Conservation (phyloP, 2,888 invertebrate genomes). For the Oscheius sp. region DNA sequence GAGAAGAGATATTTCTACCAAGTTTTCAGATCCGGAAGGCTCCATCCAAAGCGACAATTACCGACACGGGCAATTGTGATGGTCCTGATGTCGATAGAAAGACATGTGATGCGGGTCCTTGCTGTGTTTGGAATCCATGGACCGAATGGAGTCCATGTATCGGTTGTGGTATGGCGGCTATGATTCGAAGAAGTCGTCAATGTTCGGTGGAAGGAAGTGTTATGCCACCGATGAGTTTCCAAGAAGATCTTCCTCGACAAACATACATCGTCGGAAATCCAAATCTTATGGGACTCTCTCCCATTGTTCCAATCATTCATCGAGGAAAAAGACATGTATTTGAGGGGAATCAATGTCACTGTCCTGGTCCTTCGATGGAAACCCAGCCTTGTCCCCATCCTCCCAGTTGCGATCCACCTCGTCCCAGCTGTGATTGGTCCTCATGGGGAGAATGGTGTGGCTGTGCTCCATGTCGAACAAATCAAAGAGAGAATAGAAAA, state of each 20-base stretch:
- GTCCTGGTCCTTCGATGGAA: slow-evolving; percentile 48
- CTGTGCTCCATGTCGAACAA: slow-evolving; percentile 49
- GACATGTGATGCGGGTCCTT: slow-evolving; percentile 58
- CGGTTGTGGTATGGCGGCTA: slow-evolving; percentile 44
- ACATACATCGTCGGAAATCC: slow-evolving; percentile 29
- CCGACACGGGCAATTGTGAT: slow-evolving; percentile 48
- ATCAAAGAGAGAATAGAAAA: slow-evolving; percentile 48
- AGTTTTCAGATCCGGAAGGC: slow-evolving; percentile 9
- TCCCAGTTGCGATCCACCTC: slow-evolving; percentile 34
- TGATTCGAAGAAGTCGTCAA: slow-evolving; percentile 42
- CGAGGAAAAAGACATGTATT: slow-evolving; percentile 48
- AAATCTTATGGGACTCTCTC: slow-evolving; percentile 33
- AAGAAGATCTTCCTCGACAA: slow-evolving; percentile 9
- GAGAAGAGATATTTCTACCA: not conserved
- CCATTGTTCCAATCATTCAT: slow-evolving; percentile 49
- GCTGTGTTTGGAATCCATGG: slow-evolving; percentile 53
- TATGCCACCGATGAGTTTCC: slow-evolving; percentile 33
- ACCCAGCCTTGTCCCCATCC: slow-evolving; percentile 39
- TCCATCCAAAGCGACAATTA: slow-evolving; percentile 21
- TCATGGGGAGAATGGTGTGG: slow-evolving; percentile 60
- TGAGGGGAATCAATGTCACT: slow-evolving; percentile 39
- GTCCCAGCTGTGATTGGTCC: slow-evolving; percentile 51
- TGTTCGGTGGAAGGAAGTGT: slow-evolving; percentile 36
- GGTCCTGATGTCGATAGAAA: slow-evolving; percentile 52
- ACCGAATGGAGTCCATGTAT: slow-evolving; percentile 55